Evolutionary conservation across 2,113 vertebrate species (phyloP).

Genomic region (Oreotragus oreotragus): DNA sequence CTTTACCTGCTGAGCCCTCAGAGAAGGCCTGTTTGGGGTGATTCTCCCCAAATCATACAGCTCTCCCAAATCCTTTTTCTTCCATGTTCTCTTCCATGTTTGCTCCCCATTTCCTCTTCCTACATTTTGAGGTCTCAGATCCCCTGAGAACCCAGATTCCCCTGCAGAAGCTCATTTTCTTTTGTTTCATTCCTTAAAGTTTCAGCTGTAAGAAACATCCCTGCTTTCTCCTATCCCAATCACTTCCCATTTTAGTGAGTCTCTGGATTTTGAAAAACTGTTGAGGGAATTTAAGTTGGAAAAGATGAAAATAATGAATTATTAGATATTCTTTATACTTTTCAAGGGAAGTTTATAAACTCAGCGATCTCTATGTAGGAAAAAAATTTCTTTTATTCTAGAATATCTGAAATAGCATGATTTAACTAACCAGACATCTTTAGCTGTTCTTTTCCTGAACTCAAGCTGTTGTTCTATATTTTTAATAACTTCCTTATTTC

Average conservation of each 20-base stretch:
- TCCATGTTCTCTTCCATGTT: not conserved
- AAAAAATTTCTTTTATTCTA: not conserved
- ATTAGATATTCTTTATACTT: not conserved
- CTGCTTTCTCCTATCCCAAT: not conserved
- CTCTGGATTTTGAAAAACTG: not conserved
- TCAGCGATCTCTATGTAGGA: not conserved
- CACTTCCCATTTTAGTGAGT: not conserved
- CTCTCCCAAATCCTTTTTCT: not conserved
- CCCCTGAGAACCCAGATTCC: not conserved
- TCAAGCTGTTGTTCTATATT: not conserved
- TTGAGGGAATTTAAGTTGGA: not conserved
- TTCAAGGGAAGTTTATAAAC: not conserved
- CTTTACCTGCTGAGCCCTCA: not conserved
- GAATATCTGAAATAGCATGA: not conserved
- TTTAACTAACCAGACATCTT: not conserved
- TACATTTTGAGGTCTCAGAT: not conserved
- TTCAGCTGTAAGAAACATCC: not conserved
- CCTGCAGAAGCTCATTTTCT: not conserved
- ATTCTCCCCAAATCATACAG: not conserved
- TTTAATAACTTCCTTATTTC: not conserved
- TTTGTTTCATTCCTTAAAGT: not conserved
- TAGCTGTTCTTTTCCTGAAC: not conserved
- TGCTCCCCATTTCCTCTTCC: not conserved
- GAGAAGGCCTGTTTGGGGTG: not conserved
- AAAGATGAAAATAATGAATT: not conserved